These are phyloP conservation scores for Paramormyrops hopkinsi DNA, from an alignment of 2,797 vertebrate species.

Conservation along the genomic window DNA sequence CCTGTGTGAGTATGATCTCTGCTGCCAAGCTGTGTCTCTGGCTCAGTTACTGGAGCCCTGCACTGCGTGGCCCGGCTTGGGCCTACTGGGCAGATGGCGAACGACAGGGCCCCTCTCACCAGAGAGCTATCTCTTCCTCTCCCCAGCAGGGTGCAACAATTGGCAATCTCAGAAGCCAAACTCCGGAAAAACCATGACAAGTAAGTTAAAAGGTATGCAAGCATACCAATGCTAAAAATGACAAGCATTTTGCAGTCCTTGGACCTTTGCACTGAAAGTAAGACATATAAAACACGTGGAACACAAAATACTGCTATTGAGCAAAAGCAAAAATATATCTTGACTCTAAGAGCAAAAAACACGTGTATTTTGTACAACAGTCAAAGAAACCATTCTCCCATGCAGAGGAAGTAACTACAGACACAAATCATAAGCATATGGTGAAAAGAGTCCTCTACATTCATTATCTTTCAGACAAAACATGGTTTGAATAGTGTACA, in stretches of 20 bases:
- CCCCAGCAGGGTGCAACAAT: constrained; percentile 50
- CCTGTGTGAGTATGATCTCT: background rate
- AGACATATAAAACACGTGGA: background rate
- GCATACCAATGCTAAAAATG: background rate
- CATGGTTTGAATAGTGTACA: background rate
- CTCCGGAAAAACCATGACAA: constrained; percentile 18
- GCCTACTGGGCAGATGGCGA: constrained; percentile 55
- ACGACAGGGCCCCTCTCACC: constrained; percentile 50
- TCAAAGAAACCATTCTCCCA: background rate
- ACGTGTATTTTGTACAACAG: background rate
- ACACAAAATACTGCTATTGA: background rate
- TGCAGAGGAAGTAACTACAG: background rate
- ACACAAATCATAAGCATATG: background rate
- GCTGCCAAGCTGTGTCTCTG: constrained; percentile 31
- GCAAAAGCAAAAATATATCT: background rate
- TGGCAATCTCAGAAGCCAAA: constrained; percentile 28
- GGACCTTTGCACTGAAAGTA: background rate
- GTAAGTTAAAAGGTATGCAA: background rate
- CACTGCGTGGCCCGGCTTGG: constrained; percentile 12
- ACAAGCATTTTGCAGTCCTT: background rate
- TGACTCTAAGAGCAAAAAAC: background rate
- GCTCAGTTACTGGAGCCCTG: constrained; percentile 33
- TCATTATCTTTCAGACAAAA: background rate
- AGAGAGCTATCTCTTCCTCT: constrained; percentile 49
- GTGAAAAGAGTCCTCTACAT: background rate